These are phyloP conservation scores for Alviniconcha marisindica DNA, from an alignment of 1,140 invertebrate genomes.

Conservation along the genomic window DNA sequence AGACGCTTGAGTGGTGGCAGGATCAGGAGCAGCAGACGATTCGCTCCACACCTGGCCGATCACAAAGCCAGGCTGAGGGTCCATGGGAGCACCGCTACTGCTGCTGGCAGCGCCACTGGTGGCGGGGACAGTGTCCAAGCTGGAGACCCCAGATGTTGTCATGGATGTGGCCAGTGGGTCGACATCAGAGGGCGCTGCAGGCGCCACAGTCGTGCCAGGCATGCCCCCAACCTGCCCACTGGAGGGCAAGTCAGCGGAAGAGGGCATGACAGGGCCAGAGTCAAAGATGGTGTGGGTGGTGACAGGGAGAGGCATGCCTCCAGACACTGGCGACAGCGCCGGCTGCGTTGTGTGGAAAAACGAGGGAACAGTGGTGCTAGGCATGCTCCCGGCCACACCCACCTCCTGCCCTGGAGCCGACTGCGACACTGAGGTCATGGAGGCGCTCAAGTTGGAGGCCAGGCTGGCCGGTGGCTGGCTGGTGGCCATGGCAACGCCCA, in stretches of 20 bases:
- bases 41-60: conserved; percentile 31
- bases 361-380: background rate
- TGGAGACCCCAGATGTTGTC: background rate
- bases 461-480: background rate
- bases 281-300: conserved; percentile 41
- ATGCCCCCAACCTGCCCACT: background rate
- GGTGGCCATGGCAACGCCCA: background rate
- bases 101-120: background rate
- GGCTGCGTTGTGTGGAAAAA: background rate
- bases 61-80: background rate
- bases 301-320: conserved; percentile 36
- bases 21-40: background rate
- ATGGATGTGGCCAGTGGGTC: background rate
- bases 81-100: background rate
- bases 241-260: background rate
- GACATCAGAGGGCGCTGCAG: background rate
- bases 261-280: conserved; percentile 6
- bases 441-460: background rate
- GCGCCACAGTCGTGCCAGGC: background rate
- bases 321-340: background rate
- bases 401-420: background rate
- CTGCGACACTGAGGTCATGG: background rate
- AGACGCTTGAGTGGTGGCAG: background rate
- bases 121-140: background rate
- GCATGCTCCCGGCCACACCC: background rate